Evolutionary conservation across 2,113 vertebrate genomes (phyloP).

Genomic region (Lophura nycthemera): DNA sequence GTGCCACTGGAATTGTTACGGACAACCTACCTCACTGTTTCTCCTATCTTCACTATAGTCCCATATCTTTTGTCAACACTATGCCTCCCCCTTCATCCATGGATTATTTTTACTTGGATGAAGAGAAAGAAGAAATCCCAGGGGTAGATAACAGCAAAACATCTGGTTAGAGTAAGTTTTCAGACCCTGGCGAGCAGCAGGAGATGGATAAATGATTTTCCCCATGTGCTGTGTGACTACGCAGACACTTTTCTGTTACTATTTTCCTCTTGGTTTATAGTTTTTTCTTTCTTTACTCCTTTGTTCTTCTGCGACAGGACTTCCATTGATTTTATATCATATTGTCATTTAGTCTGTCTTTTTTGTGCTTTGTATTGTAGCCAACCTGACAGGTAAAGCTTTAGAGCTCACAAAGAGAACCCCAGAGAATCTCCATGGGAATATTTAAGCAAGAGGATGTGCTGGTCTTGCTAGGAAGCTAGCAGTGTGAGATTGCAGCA

Average conservation of each 20-base stretch:
- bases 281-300: neutral
- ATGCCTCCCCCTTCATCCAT: neutral
- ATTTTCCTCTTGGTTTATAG: neutral
- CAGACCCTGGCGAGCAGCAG: neutral
- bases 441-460: neutral
- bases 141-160: neutral
- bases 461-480: conserved; percentile 7
- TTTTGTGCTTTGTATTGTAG: neutral
- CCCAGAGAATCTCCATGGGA: neutral
- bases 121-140: neutral
- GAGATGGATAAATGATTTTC: neutral
- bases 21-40: neutral
- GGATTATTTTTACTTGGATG: neutral
- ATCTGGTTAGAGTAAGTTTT: neutral
- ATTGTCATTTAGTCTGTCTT: neutral
- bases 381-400: neutral
- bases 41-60: neutral
- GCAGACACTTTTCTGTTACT: neutral
- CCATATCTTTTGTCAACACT: neutral
- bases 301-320: neutral
- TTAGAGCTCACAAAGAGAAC: neutral
- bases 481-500: neutral
- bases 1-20: neutral
- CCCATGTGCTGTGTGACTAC: neutral
- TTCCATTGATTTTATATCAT: neutral